phyloP scores from a whole-genome alignment of 2,888 invertebrate genomes.

The Heliconius ismenius region DNA sequence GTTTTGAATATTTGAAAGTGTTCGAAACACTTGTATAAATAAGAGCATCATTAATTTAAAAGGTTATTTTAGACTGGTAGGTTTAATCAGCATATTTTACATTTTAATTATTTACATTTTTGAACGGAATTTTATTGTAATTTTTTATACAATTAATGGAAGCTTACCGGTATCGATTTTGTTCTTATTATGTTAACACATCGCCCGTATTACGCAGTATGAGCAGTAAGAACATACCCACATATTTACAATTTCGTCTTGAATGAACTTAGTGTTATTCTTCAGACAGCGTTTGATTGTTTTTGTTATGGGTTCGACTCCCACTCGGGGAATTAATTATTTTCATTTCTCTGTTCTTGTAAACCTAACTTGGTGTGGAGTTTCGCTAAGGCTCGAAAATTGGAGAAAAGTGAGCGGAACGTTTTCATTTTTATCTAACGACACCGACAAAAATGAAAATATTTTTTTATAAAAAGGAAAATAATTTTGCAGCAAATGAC shows the following conservation, averaged over 20 bases:
- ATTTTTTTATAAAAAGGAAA: too few relatives aligned
- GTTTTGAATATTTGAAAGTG: slow-evolving; percentile 22
- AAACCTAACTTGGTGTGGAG: too few relatives aligned
- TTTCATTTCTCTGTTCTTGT: too few relatives aligned
- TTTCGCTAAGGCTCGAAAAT: too few relatives aligned
- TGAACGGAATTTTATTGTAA: background rate
- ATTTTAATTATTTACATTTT: background rate
- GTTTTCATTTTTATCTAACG: too few relatives aligned
- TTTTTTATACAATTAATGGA: background rate
- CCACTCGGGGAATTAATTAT: too few relatives aligned
- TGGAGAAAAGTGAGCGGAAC: too few relatives aligned
- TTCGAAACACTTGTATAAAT: slow-evolving; percentile 37
- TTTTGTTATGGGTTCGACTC: too few relatives aligned
- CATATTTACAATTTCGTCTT: too few relatives aligned
- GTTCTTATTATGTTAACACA: background rate
- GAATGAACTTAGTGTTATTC: too few relatives aligned
- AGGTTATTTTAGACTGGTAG: slow-evolving; percentile 20
- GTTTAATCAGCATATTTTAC: slow-evolving; percentile 6
- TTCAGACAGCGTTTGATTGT: too few relatives aligned
- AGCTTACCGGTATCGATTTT: background rate
- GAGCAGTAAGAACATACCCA: background rate
- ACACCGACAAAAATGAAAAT: too few relatives aligned
- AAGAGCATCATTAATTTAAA: slow-evolving; percentile 26
- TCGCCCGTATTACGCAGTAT: background rate
- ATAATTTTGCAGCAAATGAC: background rate